Conservation (phyloP, 2,888 invertebrate genomes). For the Phortica magna region DNA sequence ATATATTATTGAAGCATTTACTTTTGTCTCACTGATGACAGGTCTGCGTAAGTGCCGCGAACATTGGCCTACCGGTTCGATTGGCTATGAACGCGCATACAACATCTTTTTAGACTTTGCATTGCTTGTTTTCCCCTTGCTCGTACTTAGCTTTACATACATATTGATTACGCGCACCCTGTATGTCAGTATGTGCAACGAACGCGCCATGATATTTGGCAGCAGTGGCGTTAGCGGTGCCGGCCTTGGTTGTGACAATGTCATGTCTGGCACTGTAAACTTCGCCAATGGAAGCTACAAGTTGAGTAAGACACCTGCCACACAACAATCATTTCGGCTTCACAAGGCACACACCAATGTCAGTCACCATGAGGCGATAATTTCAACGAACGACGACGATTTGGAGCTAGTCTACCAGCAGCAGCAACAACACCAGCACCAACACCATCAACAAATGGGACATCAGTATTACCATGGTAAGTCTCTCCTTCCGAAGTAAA, state of each 20-base stretch:
- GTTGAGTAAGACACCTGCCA: conserved; percentile 31
- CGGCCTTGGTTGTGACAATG: conserved; percentile 17
- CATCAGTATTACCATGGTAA: conserved; percentile 47
- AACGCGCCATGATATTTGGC: conserved; percentile 69
- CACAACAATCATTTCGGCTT: conserved; percentile 38
- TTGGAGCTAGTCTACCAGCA: conserved; percentile 50
- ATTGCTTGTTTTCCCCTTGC: conserved; percentile 83
- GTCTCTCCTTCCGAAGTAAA: neutral
- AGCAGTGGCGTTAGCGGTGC: conserved; percentile 53
- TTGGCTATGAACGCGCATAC: conserved; percentile 81
- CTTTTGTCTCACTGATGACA: conserved; percentile 57
- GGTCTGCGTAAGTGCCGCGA: conserved; percentile 83
- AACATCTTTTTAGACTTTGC: conserved; percentile 82
- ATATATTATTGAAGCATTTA: too few species aligned
- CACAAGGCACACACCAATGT: conserved; percentile 42
- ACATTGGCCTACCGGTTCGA: conserved; percentile 80
- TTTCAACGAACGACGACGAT: conserved; percentile 35
- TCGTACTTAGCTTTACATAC: conserved; percentile 83
- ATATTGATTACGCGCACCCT: conserved; percentile 79
- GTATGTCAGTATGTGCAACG: conserved; percentile 76
- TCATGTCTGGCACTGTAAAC: neutral
- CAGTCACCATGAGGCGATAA: neutral
- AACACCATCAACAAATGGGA: conserved; percentile 53
- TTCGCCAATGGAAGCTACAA: conserved; percentile 9
- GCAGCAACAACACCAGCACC: conserved; percentile 31